Evolutionary conservation across 2,797 vertebrate species (phyloP).

Genomic region (Podargus strigoides): DNA sequence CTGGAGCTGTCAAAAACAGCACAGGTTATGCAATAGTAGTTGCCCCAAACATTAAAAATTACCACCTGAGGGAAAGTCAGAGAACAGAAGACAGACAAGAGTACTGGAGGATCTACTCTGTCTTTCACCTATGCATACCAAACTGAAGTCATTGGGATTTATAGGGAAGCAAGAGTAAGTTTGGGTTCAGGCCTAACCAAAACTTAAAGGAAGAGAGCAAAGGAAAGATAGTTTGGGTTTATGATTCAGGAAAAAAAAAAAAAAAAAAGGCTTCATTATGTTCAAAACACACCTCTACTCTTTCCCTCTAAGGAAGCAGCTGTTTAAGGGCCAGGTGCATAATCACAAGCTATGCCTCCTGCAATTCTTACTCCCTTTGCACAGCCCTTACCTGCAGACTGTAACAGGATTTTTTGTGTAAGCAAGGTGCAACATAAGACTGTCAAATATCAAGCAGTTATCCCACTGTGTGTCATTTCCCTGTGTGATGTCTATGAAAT

Average conservation of each 20-base stretch:
- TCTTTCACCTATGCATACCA: background rate
- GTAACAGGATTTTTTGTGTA: background rate
- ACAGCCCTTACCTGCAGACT: background rate
- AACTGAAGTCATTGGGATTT: background rate
- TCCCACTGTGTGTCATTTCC: background rate
- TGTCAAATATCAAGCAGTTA: background rate
- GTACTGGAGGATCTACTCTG: background rate
- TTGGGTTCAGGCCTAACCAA: background rate
- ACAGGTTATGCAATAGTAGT: background rate
- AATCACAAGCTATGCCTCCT: background rate
- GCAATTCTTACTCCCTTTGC: background rate
- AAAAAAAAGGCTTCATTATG: background rate
- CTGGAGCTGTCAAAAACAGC: background rate
- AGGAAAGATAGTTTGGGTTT: background rate
- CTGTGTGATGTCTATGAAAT: background rate
- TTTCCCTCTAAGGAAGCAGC: background rate
- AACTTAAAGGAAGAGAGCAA: background rate
- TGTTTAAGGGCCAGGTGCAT: background rate
- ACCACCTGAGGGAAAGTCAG: background rate
- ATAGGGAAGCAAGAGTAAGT: background rate
- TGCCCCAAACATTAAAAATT: background rate
- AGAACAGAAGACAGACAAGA: background rate
- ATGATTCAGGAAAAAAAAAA: background rate
- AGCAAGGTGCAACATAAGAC: background rate
- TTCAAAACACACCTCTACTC: background rate